Base-by-base conservation (phyloP, 2,113 vertebrate genomes). In the Pimephales promelas region DNA sequence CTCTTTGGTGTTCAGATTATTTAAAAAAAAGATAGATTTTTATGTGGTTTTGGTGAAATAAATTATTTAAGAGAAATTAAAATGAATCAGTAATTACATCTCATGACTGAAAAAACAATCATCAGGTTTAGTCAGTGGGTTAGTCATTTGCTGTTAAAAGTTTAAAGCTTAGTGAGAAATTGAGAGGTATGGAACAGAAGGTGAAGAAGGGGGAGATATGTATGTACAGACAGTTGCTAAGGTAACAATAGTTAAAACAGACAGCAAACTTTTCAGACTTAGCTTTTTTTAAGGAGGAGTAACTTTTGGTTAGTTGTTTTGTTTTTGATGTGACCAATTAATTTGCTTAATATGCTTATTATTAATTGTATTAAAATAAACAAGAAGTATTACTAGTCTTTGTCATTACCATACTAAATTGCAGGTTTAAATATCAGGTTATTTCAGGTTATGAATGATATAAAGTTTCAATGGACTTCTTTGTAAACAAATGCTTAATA, bases 151-250 rank as follows among this genome's bases (percentile, higher is more conserved):
- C 49, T 3, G 16, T 56, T 22, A 10, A 28, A 26, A 61, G 24
- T 57, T 62, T 61, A 61, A 4, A 24, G 36, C n/a, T 34, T 45
- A 43, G 20, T n/a, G 36, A 43, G 57, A 40, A 79, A 64, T 45
- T 18, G 54, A 79, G 13, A 59, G 70, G 13, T 9, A 22, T 2
- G 43, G 5, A 56, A 36, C 24, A 13, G 11, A 43, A n/a, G n/a
- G n/a, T n/a, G n/a, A n/a, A n/a, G n/a, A n/a, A n/a, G 24, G 43
- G 40, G 2, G 10, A 22, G 5, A 10, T 71, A 10, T 11, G 16
- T 54, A 82, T 49, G 34, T 70, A 6, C 10, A 1, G 36, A 45
- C 40, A 62, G 56, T 83, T 73, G 57, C 70, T 74, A 82, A 74
- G 40, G 81, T 34, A 75, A 75, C 36, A 61, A 47, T 40, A 49